Evolutionary conservation across 2,797 vertebrate genomes (phyloP).

Genomic region (Aldrovandia affinis): DNA sequence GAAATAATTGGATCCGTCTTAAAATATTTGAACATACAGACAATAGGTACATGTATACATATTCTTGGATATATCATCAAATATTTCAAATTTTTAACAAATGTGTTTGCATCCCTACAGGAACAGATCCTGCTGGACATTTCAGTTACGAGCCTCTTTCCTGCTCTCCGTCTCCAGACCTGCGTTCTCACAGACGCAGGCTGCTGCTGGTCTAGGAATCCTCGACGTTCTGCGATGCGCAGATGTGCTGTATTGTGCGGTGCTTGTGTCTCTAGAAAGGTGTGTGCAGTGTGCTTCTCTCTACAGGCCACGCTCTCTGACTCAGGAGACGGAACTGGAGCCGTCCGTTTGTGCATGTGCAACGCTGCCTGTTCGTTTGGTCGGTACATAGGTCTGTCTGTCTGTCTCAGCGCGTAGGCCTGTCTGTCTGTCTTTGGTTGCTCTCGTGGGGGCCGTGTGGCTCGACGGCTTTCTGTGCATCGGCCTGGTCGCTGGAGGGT

Average conservation of each 20-base stretch:
- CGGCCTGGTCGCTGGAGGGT: neutral
- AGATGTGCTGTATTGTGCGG: neutral
- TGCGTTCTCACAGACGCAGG: neutral
- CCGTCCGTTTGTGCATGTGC: neutral
- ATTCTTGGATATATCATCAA: constrained; percentile 3
- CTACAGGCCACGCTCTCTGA: neutral
- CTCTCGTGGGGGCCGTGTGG: too few species aligned
- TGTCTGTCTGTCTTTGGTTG: constrained; percentile 49
- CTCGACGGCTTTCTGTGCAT: neutral
- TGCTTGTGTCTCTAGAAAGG: neutral
- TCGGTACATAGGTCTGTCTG: constrained; percentile 2
- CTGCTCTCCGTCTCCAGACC: neutral
- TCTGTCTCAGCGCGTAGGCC: too few species aligned
- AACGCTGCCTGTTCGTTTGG: neutral
- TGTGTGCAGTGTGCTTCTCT: constrained; percentile 15
- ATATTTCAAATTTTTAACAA: constrained; percentile 14
- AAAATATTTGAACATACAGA: constrained; percentile 14
- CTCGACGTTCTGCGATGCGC: neutral
- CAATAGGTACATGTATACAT: constrained; percentile 18
- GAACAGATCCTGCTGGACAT: neutral
- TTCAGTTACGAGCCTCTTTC: neutral
- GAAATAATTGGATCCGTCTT: neutral
- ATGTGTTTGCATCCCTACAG: constrained; percentile 10
- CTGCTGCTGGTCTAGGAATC: neutral
- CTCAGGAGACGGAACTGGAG: neutral